Conservation (phyloP, 2,113 vertebrate genomes). For the Laterallus jamaicensis region DNA sequence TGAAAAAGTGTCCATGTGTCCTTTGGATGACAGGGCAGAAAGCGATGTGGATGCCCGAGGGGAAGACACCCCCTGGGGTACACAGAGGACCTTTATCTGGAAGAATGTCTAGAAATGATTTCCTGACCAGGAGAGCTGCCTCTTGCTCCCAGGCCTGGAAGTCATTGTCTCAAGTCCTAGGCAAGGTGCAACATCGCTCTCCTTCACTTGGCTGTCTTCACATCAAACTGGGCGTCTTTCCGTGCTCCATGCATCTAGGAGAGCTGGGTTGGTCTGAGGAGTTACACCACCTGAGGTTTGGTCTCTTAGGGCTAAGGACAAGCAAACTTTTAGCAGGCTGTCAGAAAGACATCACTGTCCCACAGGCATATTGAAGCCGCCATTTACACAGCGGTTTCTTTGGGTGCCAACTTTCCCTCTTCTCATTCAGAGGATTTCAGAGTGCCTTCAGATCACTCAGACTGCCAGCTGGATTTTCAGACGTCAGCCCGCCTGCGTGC, state of each 20-base stretch:
- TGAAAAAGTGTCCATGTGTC: fast-evolving
- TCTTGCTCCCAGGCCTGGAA: not conserved
- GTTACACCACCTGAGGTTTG: not conserved
- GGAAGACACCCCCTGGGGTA: not conserved
- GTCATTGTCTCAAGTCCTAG: not conserved
- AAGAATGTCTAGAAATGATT: not conserved
- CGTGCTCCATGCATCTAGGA: not conserved
- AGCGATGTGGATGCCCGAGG: not conserved
- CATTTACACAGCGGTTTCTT: not conserved
- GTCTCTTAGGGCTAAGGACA: not conserved
- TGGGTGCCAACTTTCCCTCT: not conserved
- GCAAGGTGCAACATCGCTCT: not conserved
- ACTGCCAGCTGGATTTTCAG: not conserved
- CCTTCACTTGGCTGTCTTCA: not conserved
- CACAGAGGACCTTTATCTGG: not conserved
- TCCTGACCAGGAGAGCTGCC: not conserved
- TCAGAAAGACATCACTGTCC: not conserved
- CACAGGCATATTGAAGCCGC: not conserved
- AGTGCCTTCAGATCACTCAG: not conserved
- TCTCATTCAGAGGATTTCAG: not conserved
- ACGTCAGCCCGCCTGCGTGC: not conserved
- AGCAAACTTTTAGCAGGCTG: not conserved
- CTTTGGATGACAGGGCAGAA: not conserved
- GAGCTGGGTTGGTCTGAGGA: not conserved
- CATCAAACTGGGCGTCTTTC: not conserved